Evolutionary conservation across 37 sponge, comb jelly and placozoan genomes (phyloP), one percentile per base, ranked within the genome.

Genomic region (Agelas oroides): DNA sequence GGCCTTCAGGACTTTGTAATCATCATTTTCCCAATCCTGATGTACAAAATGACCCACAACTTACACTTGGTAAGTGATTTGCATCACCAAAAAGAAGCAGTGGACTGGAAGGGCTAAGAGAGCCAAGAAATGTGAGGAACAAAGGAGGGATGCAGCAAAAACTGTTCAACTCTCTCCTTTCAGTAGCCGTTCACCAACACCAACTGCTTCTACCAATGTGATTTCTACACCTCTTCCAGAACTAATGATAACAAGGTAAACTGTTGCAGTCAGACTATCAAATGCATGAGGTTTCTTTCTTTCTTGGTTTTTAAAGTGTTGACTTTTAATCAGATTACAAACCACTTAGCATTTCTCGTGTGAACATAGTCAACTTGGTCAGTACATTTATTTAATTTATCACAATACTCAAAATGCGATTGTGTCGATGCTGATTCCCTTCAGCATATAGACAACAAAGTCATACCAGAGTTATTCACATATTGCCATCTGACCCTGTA

Each of bases 11-110:
- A 86, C 33, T 65, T 55, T 21, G 69, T 70, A 21, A 54, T 87
- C 24, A 80, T 55, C 81, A 80, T 66, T 87, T 80, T 64, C 81
- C 63, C 23, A 53, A 64, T 52, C 81, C 66, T 28, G 75, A 81
- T 30, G 18, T 57, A 19, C 70, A 19, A 11, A 80, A 87, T 32
- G 64, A 64, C 31, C 88, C 81, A 37, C 75, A 77, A 32, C 30
- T 73, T 25, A 81, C 35, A 20, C 36, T 73, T 30, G 88, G 77
- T 31, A 85, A 76, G 39, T 35, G 86, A 24, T 84, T 84, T 75
- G 75, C 76, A 24, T 84, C 85, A 40, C 85, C 77, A 3, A 81
- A 58, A 46, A 46, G 35, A 65, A 83, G 31, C 46, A 53, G 17
- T 69, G 59, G 75, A 53, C 73, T n/a, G 23, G 16, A 21, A 73